Conservation (phyloP, 2,113 vertebrate species). For the Poeciliopsis turrubarensis region DNA sequence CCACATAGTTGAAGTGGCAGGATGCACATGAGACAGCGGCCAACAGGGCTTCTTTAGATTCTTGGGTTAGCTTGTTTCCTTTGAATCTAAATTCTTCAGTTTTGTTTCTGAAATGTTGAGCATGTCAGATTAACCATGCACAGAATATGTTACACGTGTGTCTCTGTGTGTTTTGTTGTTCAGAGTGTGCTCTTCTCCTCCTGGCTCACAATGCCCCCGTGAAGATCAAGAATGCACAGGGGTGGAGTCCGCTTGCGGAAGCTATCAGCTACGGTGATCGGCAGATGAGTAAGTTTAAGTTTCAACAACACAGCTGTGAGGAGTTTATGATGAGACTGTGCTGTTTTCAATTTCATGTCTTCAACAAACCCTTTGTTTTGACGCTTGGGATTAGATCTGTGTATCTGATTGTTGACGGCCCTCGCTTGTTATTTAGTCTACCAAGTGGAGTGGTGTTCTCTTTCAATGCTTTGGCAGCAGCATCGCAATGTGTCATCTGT, state of each 20-base stretch:
- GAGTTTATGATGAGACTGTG: background rate
- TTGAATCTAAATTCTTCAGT: background rate
- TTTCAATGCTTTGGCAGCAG: background rate
- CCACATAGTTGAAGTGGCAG: too few species aligned
- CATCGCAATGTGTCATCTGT: background rate
- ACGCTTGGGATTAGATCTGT: background rate
- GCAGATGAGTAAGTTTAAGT: slow-evolving; percentile 98
- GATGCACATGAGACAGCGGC: background rate
- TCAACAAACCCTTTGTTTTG: slow-evolving; percentile 2
- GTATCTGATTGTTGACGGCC: background rate
- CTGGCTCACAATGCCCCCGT: slow-evolving; percentile 98
- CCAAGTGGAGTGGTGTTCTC: too few species aligned
- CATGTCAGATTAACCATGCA: background rate
- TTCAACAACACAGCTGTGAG: background rate
- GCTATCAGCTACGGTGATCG: slow-evolving; percentile 99
- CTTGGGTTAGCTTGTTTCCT: too few species aligned
- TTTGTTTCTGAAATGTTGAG: background rate
- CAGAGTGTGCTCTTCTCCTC: slow-evolving; percentile 98
- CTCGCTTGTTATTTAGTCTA: background rate
- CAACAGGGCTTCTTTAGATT: background rate
- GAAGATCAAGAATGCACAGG: slow-evolving; percentile 99
- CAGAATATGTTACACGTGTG: background rate
- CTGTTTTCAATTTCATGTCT: slow-evolving; percentile 5
- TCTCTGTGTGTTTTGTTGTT: slow-evolving; percentile 33
- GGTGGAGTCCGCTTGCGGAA: slow-evolving; percentile 98